A percentile compares a stretch with the other conserved stretches of the same genome.
Evolutionary conservation across 2,797 vertebrate species (phyloP).

Genomic region (Pantherophis alleghaniensis): DNA sequence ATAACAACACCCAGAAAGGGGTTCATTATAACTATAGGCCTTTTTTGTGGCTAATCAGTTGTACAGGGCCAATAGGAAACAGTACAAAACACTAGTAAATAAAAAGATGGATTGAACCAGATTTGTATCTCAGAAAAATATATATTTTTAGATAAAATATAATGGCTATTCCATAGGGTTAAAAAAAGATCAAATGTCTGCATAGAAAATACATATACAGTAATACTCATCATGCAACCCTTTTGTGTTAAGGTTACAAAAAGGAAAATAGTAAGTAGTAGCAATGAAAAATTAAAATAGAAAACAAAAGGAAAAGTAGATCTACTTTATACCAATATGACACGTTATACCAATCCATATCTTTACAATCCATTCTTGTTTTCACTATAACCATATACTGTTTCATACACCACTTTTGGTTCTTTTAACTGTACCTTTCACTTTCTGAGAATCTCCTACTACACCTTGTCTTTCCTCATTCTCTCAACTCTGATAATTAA

Average conservation of each 20-base stretch:
- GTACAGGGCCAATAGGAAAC: not conserved
- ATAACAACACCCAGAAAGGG: not conserved
- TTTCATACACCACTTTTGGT: not conserved
- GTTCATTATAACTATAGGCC: not conserved
- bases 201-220: not conserved
- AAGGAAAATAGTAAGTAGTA: not conserved
- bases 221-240: not conserved
- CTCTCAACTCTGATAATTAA: not conserved
- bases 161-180: not conserved
- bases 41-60: not conserved
- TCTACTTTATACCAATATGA: not conserved
- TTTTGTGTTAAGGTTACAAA: not conserved
- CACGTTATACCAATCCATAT: not conserved
- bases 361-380: not conserved
- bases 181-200: not conserved
- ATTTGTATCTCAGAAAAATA: not conserved
- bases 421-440: not conserved
- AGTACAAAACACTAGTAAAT: not conserved
- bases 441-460: not conserved
- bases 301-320: not conserved
- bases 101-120: not conserved
- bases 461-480: not conserved
- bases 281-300: not conserved
- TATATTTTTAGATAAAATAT: not conserved
- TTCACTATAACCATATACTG: not conserved